These are phyloP conservation scores for Trochalopteron elliotii DNA, from an alignment of 2,113 vertebrate genomes.

Conservation along the genomic window DNA sequence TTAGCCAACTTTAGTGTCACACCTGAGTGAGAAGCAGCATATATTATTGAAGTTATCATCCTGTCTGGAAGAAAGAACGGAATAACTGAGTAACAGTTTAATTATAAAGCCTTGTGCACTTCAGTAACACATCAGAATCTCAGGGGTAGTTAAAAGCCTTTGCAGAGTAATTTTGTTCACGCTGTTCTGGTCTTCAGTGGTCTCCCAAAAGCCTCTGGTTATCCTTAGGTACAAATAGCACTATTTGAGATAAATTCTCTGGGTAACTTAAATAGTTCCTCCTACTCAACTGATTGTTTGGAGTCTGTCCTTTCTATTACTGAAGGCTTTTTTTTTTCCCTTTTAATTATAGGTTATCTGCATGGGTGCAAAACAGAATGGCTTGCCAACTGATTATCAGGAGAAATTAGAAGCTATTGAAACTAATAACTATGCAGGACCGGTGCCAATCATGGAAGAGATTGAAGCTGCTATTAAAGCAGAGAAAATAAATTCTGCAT, in stretches of 20 bases:
- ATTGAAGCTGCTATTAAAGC: conserved; percentile 72
- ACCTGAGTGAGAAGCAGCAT: neutral
- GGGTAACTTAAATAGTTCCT: neutral
- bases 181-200: neutral
- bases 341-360: conserved; percentile 82
- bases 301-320: neutral
- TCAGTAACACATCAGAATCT: neutral
- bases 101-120: neutral
- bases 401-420: conserved; percentile 81
- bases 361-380: conserved; percentile 87
- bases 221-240: neutral
- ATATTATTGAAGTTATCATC: neutral
- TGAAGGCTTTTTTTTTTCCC: neutral
- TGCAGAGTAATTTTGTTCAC: neutral
- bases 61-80: neutral
- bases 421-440: conserved; percentile 86
- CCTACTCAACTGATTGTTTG: neutral
- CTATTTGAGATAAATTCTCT: neutral
- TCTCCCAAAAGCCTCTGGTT: neutral
- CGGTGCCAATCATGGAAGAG: conserved; percentile 80
- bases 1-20: neutral
- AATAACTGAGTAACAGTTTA: neutral
- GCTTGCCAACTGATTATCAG: conserved; percentile 83
- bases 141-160: neutral
- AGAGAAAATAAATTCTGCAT: conserved; percentile 28